Base-by-base conservation (phyloP, 1,140 invertebrate genomes). In the Contarinia nasturtii region DNA sequence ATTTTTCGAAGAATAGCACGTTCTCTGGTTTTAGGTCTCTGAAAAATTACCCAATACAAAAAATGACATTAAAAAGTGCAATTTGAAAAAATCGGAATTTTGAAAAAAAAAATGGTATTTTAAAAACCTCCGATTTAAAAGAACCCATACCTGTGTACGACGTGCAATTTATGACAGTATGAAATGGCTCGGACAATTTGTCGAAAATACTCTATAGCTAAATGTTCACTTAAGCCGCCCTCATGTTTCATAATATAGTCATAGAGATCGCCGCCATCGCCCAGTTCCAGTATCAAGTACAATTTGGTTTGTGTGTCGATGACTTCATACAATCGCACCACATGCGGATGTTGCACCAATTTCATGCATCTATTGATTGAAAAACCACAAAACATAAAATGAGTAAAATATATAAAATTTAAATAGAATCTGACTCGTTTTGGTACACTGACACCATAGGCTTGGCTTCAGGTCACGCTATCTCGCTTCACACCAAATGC, bases 181-280 rank as follows among this genome's bases (percentile, higher is more conserved):
- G 89, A 88, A 61, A 98, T 97, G 49, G 94, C 94, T 57, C 86
- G 78, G 36, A 96, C 90, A 59, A 97, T 96, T 74, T 97, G 91
- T 50, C 79, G 73, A 64, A 92, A 96, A 68, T 97, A 98, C 60
- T 86, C 85, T 59, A 86, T 82, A 43, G 93, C 92, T 48, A 86
- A 66, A 65, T 77, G 67, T 66, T 83, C 80, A 47, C 69, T 77
- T 20, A 84, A 66, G 37, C 81, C 82, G 50, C 81, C 74, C 57
- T 93, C 89, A 65, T 96, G 88, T 64, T 84, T 82, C 85, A 97
- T 94, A 57, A 99, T 98, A 64, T 96, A 96, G 71, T 98, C 94
- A 67, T 97, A 98, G 56, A 99, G 79, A 72, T 99, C 95, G 20
- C 94, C 91, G 33, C 92, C 95, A 73, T 98, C 93, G n/a, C 90